Evolutionary conservation across 2,797 vertebrate species (phyloP), one percentile per base, ranked within the genome.

Genomic region (Lutra lutra): DNA sequence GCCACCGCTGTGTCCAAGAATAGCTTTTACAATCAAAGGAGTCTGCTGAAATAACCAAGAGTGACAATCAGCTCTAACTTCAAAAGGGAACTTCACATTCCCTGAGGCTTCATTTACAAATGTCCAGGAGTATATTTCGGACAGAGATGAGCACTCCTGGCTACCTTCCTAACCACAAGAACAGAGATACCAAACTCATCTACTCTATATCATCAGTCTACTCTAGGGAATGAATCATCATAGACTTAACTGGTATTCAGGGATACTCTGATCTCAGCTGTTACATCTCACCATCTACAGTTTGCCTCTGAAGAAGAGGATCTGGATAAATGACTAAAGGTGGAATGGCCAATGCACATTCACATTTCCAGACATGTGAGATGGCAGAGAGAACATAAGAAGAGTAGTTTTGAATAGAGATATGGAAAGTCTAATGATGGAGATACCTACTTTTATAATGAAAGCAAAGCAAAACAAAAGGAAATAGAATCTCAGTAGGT

Each of bases 51-150:
- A 92, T 86, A 94, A 89, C 73, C 75, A 86, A 68, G 70, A 91
- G 56, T 80, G 56, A 92, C 92, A 91, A 89, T 95, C 91, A 91
- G 21, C 51, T 64, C 48, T 54, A 68, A 82, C 94, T 93, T 95
- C 89, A 87, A 93, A 97, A 93, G 75, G 20, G 8, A 90, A 43
- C 17, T 60, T 35, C 2, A 6, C 5, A 72, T 64, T 83, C 56
- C 40, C 32, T 35, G 13, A 75, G 54, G n/a, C 21, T 84, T 89
- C 84, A 48, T 85, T 94, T 94, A 77, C 51, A 87, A 90, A 75
- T 40, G 73, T 32, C 43, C 13, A 73, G 54, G 9, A 13, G 60
- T n/a, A 9, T 64, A 18, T 84, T 56, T 73, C 58, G 68, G 48
- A 20, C 29, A 79, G 83, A 72, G 40, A 82, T 25, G 38, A 66